Base-by-base conservation (phyloP, 2,888 invertebrate genomes). In the Agonopterix alstromeriana region DNA sequence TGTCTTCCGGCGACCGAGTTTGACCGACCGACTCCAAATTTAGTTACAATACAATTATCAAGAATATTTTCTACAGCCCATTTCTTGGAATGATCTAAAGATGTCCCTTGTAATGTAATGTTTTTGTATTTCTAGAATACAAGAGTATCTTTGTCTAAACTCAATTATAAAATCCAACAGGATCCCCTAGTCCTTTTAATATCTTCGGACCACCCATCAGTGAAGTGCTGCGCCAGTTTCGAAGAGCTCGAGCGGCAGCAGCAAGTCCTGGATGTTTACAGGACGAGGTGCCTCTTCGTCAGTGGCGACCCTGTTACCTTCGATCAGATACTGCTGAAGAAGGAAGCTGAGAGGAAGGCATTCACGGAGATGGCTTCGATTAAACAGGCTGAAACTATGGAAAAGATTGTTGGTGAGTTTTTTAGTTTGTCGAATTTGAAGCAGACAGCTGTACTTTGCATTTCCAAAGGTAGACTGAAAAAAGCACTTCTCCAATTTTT, bases 101-200 rank as follows among this genome's bases (percentile, higher is more conserved):
- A 27, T 27, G 27, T 27, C 5, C 27, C 1, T 27, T 27, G 27
- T 17, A n/a, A n/a, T n/a, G n/a, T n/a, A n/a, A n/a, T n/a, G n/a
- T n/a, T n/a, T n/a, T n/a, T n/a, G n/a, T n/a, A n/a, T n/a, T n/a
- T 27, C 27, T 27, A 27, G 0, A 27, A 27, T 7, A 27, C 5
- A 27, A 0, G 27, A 7, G 27, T 27, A 27, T 7, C 27, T 27
- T 27, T 27, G 27, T 27, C 27, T 27, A 27, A 27, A 9, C 38
- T 10, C n/a, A 9, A 38, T 38, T 38, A 3, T 38, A 38, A 9
- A 8, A 12, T 12, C 11, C n/a, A 50, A 4, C 59, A 91, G 90
- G 91, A 91, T 62, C 89, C 91, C 0, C 60, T 91, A 44, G 90
- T 90, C 1, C 65, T 82, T 2, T 67, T 91, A 0, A 90, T 90